These are phyloP conservation scores for Crotalus helleri DNA, from an alignment of 2,113 vertebrate species.

Conservation along the genomic window DNA sequence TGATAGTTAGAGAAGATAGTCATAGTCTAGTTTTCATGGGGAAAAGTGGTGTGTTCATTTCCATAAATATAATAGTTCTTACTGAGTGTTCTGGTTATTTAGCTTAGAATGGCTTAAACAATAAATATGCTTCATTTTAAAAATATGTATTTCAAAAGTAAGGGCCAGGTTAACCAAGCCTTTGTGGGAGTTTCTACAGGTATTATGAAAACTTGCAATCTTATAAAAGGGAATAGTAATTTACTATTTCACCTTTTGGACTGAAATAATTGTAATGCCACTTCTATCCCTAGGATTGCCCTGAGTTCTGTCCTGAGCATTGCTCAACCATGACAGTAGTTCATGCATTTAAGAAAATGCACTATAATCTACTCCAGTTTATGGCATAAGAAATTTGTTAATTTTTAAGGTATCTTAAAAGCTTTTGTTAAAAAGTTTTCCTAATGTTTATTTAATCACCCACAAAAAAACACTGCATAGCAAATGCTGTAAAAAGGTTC, in stretches of 20 bases:
- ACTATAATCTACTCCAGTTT: not conserved
- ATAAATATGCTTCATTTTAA: not conserved
- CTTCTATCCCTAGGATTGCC: not conserved
- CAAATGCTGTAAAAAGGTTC: not conserved
- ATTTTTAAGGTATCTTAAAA: not conserved
- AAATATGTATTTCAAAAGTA: not conserved
- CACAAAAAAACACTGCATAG: fast-evolving
- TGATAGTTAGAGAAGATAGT: too few relatives aligned
- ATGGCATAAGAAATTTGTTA: not conserved
- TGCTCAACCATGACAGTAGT: not conserved
- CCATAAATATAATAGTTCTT: not conserved
- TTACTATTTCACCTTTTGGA: fast-evolving
- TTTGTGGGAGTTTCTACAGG: fast-evolving
- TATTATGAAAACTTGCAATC: fast-evolving
- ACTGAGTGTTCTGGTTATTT: not conserved
- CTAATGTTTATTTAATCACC: fast-evolving
- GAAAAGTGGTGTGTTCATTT: not conserved
- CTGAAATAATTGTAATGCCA: not conserved
- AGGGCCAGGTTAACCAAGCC: not conserved
- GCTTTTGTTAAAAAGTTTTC: not conserved
- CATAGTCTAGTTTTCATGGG: not conserved
- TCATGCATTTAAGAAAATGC: not conserved
- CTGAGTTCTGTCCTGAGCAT: not conserved
- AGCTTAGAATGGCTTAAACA: not conserved
- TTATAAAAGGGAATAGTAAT: not conserved